Evolutionary conservation across 2,888 invertebrate species (phyloP).

Genomic region (Toxonevra muliebris): DNA sequence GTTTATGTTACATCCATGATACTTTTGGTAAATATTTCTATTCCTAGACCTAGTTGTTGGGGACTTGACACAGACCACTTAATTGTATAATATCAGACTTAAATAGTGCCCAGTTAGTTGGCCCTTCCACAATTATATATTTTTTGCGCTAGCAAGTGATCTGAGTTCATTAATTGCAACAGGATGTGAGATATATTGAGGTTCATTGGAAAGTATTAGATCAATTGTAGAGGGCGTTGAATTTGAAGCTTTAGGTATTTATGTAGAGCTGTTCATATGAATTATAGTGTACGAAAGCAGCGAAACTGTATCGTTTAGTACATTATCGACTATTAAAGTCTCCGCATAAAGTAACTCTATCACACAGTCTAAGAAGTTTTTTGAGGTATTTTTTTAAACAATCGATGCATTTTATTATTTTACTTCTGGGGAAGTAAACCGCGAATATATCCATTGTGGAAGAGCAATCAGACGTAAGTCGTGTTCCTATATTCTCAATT

Average conservation of each 20-base stretch:
- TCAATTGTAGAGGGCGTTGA: conserved; percentile 21
- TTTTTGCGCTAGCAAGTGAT: too few species aligned
- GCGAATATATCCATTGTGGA: conserved; percentile 5
- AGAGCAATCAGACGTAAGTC: conserved; percentile 5
- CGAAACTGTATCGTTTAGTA: conserved; percentile 21
- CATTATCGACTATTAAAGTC: conserved; percentile 33
- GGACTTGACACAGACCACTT: not conserved
- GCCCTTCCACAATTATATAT: too few species aligned
- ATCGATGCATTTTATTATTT: conserved; percentile 1
- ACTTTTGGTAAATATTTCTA: too few species aligned
- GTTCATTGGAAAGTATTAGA: too few species aligned
- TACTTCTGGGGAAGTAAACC: conserved; percentile 20
- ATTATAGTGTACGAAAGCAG: conserved; percentile 22
- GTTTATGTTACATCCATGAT: too few species aligned
- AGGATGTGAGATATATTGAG: conserved; percentile 27
- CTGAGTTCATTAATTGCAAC: too few species aligned
- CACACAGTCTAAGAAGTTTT: conserved; percentile 19
- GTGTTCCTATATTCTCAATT: conserved; percentile 30
- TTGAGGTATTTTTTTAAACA: conserved; percentile 27
- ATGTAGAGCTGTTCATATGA: conserved; percentile 19
- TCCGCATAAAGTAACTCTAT: conserved; percentile 25
- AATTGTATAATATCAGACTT: too few species aligned
- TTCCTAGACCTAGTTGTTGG: too few species aligned
- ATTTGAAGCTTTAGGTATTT: conserved; percentile 22
- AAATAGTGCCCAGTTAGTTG: too few species aligned